A percentile compares a stretch with the other conserved stretches of the same genome.
phyloP scores from a whole-genome alignment of 23 tunicate species.

The Aplidium turbinatum region DNA sequence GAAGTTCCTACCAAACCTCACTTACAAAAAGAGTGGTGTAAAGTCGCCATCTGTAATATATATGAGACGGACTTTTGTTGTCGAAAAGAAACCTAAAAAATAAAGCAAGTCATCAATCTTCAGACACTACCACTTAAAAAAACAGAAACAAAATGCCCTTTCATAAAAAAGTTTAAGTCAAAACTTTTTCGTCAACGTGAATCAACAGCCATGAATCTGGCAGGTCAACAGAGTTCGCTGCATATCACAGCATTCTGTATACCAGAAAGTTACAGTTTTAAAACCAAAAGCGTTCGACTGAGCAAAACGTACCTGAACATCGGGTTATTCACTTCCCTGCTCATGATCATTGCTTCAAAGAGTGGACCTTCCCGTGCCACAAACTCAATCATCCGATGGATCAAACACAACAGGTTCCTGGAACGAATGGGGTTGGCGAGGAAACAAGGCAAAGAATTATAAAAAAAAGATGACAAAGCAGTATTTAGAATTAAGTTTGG shows the following conservation, averaged over 20 bases:
- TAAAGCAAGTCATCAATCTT: no score
- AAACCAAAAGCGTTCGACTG: no score
- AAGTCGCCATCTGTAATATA: constrained; percentile 89
- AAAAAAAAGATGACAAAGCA: no score
- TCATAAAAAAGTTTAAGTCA: neutral
- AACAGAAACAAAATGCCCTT: neutral
- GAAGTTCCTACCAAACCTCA: no score
- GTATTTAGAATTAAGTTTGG: no score
- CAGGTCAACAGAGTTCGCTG: no score
- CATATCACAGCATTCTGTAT: no score
- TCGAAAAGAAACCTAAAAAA: constrained; percentile 81
- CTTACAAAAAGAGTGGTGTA: constrained; percentile 72
- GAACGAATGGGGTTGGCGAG: constrained; percentile 20
- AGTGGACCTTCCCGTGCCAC: constrained; percentile 97
- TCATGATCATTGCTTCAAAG: constrained; percentile 99
- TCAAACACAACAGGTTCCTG: constrained; percentile 79
- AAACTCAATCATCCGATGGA: constrained; percentile 94
- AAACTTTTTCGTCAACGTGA: no score
- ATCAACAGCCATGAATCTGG: no score
- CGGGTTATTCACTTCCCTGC: constrained; percentile 88
- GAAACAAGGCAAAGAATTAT: no score
- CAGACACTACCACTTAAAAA: no score
- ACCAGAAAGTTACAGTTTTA: no score
- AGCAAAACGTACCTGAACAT: constrained; percentile 83
- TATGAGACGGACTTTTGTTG: constrained; percentile 91